phyloP scores from a whole-genome alignment of 2,888 invertebrate genomes.

The Ametastegia equiseti region DNA sequence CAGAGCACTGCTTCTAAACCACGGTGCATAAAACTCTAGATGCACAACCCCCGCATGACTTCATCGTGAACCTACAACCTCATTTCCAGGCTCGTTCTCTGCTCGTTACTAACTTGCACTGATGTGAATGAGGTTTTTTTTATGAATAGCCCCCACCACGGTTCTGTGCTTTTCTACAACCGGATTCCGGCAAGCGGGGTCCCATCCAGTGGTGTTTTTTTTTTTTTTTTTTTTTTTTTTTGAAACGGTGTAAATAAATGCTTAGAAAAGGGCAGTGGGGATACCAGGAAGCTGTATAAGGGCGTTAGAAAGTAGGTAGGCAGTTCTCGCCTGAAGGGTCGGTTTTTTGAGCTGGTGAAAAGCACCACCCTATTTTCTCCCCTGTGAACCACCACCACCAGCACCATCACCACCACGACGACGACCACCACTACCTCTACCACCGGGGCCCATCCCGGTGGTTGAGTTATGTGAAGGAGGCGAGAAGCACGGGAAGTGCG shows the following conservation, averaged over 20 bases:
- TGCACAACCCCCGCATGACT: not conserved
- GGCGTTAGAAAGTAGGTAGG: constrained; percentile 41
- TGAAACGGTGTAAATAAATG: constrained; percentile 16
- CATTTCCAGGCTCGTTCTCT: constrained; percentile 7
- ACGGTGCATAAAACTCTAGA: not conserved
- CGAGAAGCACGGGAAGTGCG: constrained; percentile 41
- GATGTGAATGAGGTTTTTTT: not conserved
- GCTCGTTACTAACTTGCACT: constrained; percentile 7
- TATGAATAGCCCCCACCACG: not conserved
- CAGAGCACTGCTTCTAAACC: not conserved
- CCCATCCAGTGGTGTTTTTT: too few species aligned
- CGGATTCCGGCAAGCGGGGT: not conserved
- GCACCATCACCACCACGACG: not conserved
- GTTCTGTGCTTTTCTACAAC: not conserved
- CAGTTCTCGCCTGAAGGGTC: constrained; percentile 35
- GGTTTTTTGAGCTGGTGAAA: constrained; percentile 48
- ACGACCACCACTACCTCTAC: not conserved
- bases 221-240: too few species aligned
- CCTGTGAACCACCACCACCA: not conserved
- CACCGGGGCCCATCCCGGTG: constrained; percentile 19
- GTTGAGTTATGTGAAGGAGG: constrained; percentile 46
- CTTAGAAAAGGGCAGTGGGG: constrained; percentile 13
- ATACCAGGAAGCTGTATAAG: constrained; percentile 2
- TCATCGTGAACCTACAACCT: not conserved
- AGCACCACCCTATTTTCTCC: constrained; percentile 16